Evolutionary conservation across 2,888 invertebrate species (phyloP).

Genomic region (Megalurothrips usitatus): DNA sequence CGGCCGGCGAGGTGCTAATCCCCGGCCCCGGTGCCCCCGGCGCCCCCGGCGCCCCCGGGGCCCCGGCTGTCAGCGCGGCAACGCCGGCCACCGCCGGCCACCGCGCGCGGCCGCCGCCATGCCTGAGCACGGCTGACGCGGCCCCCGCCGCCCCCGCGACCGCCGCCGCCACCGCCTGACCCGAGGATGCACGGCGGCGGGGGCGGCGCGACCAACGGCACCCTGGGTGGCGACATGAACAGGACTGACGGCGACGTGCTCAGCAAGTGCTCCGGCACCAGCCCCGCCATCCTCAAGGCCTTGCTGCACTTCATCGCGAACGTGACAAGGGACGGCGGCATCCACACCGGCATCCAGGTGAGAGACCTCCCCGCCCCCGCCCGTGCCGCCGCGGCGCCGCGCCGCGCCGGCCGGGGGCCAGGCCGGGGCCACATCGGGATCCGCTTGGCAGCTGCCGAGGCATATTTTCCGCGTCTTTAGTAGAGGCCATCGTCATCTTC

Average conservation of each 20-base stretch:
- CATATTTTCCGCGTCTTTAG: no score
- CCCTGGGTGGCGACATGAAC: not conserved
- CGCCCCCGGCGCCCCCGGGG: not conserved
- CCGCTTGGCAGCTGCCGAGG: no score
- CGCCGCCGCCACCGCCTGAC: not conserved
- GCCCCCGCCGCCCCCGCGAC: not conserved
- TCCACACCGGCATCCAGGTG: not conserved
- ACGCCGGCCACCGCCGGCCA: not conserved
- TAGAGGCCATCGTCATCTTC: no score
- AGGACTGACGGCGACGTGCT: not conserved
- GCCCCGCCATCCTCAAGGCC: not conserved
- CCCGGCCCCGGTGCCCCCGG: not conserved
- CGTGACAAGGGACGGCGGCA: constrained; percentile 3
- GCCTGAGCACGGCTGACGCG: not conserved
- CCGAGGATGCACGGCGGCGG: constrained; percentile 1
- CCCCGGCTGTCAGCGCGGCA: not conserved
- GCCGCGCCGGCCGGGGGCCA: no score
- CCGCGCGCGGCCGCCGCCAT: not conserved
- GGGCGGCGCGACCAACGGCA: not conserved
- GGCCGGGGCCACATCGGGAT: no score
- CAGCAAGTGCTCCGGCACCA: constrained; percentile 9
- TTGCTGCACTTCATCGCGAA: constrained; percentile 17
- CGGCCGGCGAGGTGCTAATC: not conserved
- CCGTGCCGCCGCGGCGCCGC: no score
- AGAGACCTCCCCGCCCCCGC: not conserved